Evolutionary conservation across 2,888 invertebrate genomes (phyloP).

Genomic region (Ormyrus thymus): DNA sequence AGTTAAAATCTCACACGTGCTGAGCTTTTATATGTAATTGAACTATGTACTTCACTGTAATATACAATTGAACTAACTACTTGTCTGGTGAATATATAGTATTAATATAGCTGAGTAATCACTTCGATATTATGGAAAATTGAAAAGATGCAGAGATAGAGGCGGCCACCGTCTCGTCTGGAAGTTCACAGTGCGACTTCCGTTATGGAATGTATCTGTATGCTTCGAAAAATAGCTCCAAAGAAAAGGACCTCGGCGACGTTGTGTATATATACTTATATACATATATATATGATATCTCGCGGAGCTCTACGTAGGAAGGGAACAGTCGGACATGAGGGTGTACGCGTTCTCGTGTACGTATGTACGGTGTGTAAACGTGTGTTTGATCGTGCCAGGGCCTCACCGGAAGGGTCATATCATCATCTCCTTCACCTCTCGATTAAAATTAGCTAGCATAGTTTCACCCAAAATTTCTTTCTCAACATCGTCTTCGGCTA

Average conservation of each 20-base stretch:
- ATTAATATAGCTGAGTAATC: slow-evolving; percentile 11
- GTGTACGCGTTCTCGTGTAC: slow-evolving; percentile 22
- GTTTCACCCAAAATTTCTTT: slow-evolving; percentile 21
- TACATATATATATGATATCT: background rate
- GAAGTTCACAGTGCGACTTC: background rate
- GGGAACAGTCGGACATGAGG: background rate
- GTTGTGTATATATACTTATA: background rate
- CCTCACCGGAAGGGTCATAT: slow-evolving; percentile 36
- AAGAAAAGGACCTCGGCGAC: background rate
- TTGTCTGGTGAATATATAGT: slow-evolving; percentile 18
- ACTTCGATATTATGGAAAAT: slow-evolving; percentile 6
- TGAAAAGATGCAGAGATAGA: slow-evolving; percentile 4
- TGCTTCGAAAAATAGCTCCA: background rate
- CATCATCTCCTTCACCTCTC: slow-evolving; percentile 5
- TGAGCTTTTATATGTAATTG: background rate
- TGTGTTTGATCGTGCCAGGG: slow-evolving; percentile 23
- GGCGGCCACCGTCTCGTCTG: background rate
- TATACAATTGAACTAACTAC: slow-evolving; percentile 22
- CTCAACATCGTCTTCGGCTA: background rate
- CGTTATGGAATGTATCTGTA: background rate
- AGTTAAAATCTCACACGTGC: slow-evolving; percentile 21
- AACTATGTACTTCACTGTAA: background rate
- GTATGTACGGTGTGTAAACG: slow-evolving; percentile 9
- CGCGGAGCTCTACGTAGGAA: background rate
- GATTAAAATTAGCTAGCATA: slow-evolving; percentile 34